Percentiles rank a stretch among this genome's conserved stretches.
phyloP scores from a whole-genome alignment of 2,888 invertebrate species.

The Aproaerema taeniolella region DNA sequence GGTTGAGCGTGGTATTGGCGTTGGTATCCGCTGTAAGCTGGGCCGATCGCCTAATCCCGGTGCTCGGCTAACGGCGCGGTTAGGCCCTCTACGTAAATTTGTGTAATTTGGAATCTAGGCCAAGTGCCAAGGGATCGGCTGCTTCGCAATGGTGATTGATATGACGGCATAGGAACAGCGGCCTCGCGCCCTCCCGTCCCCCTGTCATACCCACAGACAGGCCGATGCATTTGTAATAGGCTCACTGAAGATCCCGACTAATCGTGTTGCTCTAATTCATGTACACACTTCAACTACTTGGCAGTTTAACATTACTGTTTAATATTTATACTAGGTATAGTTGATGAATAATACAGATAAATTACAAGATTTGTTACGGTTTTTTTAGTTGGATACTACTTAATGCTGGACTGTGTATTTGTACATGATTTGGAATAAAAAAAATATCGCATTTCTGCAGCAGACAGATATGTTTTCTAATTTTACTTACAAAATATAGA shows the following conservation, averaged over 20 bases:
- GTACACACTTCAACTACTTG: constrained; percentile 8
- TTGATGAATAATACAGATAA: too few relatives aligned
- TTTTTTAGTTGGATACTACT: too few relatives aligned
- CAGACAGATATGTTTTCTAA: too few relatives aligned
- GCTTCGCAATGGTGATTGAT: constrained; percentile 72
- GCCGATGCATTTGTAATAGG: constrained; percentile 56
- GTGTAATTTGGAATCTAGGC: constrained; percentile 75
- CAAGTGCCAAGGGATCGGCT: constrained; percentile 73
- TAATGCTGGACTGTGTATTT: too few relatives aligned
- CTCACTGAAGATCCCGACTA: constrained; percentile 11
- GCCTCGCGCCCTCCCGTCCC: constrained; percentile 28
- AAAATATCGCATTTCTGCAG: too few relatives aligned
- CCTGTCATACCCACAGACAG: constrained; percentile 43
- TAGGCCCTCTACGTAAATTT: constrained; percentile 73
- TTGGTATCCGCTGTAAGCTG: constrained; percentile 59
- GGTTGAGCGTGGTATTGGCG: constrained; percentile 60
- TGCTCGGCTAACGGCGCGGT: constrained; percentile 56
- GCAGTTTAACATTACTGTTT: neutral
- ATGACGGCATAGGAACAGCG: constrained; percentile 59
- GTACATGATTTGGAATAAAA: too few relatives aligned
- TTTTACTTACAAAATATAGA: too few relatives aligned
- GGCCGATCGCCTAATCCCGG: constrained; percentile 60
- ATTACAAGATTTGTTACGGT: too few relatives aligned
- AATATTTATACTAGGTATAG: too few relatives aligned
- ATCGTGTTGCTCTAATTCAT: constrained; percentile 12